Base-by-base conservation (phyloP, 2,888 invertebrate genomes). In the Caenorhabditis becei region DNA sequence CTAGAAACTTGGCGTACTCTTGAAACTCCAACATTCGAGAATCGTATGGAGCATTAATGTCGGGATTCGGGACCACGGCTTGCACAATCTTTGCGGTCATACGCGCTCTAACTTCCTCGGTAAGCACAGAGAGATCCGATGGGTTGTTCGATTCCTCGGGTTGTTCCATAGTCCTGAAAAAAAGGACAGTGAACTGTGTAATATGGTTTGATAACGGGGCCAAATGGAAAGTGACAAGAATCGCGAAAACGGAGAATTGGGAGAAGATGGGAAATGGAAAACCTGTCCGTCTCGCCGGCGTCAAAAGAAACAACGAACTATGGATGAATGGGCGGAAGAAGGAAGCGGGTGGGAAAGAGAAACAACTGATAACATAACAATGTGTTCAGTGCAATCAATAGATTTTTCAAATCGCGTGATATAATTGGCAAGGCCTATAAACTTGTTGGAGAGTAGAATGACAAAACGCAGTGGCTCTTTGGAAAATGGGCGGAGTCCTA, bases 1-100 rank as follows among this genome's bases (percentile, higher is more conserved):
- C 75, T n/a, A 66, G 10, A 20, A 23, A 75, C 18, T 59, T 61
- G 28, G 28, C 47, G 41, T 75, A 75, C 8, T 51, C 75, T 8
- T 2, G 24, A 20, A 75, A 44, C 14, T 66, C 66, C 11, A 59
- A 0, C 59, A 66, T 66, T 49, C 66, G 51, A 11, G 41, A 20
- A 18, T 75, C 66, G 23, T 61, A 24, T 0, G 11, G 1, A n/a
- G 66, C 66, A 7, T 59, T 44, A 18, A 32, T n/a, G 23, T 75
- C 59, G 1, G 66, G 75, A 8, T 41, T n/a, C 3, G 75, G 75
- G 10, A 75, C 75, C 5, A 66, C 32, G 1, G 32, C 53, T 5
- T 44, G 16, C 3, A 61, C n/a, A 18, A 75, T 61, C 18, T 44
- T 66, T 0, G 5, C 16, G 1, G 58, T 53, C 23, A 66, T 7